Evolutionary conservation across 2,113 vertebrate species (phyloP).

Genomic region (Machaerirhynchus nigripectus): DNA sequence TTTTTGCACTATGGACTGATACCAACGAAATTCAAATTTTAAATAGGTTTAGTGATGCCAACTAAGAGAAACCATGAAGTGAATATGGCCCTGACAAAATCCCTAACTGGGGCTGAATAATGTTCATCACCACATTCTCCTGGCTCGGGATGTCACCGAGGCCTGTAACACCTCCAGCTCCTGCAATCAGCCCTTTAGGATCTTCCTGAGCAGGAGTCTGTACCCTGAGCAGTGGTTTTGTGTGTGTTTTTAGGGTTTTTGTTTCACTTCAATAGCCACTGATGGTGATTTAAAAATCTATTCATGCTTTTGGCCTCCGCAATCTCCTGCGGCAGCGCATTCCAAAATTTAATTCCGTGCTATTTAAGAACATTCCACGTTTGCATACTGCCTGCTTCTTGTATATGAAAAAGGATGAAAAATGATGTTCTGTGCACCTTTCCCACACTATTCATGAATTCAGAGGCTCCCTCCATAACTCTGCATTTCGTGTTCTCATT

Average conservation of each 20-base stretch:
- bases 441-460: not conserved
- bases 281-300: not conserved
- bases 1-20: not conserved
- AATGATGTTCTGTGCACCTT: not conserved
- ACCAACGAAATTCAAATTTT: not conserved
- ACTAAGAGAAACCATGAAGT: not conserved
- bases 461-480: not conserved
- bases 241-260: not conserved
- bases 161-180: not conserved
- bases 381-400: not conserved
- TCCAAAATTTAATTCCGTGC: not conserved
- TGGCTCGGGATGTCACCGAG: not conserved
- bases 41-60: not conserved
- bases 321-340: not conserved
- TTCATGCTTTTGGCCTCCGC: not conserved
- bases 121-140: not conserved
- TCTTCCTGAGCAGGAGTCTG: not conserved
- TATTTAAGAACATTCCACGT: not conserved
- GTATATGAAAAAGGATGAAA: not conserved
- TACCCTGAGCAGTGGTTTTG: not conserved
- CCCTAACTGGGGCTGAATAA: not conserved
- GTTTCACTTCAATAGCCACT: constrained; percentile 10
- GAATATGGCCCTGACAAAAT: not conserved
- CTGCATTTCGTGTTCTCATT: not conserved
- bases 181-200: not conserved